phyloP scores from a whole-genome alignment of 2,113 vertebrate species.

The Damaliscus lunatus region DNA sequence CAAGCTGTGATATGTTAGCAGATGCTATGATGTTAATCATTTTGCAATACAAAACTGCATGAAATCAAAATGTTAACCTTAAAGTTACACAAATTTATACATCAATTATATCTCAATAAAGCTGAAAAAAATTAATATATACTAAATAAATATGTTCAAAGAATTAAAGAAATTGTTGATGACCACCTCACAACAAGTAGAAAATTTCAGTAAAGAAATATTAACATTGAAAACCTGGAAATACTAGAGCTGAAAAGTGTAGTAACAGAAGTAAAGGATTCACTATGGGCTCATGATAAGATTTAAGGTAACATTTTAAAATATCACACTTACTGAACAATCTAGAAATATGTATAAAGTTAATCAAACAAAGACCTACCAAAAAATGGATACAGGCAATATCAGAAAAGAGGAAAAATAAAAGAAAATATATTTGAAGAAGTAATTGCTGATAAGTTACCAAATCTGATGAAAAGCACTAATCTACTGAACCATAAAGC shows the following conservation, averaged over 20 bases:
- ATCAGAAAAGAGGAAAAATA: not conserved
- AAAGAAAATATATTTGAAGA: not conserved
- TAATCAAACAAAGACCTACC: not conserved
- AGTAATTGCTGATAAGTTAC: not conserved
- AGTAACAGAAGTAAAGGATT: not conserved
- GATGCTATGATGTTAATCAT: not conserved
- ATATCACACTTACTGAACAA: not conserved
- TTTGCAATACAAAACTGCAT: not conserved
- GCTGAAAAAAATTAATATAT: not conserved
- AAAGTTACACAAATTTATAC: not conserved
- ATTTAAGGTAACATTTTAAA: not conserved
- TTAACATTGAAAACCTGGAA: not conserved
- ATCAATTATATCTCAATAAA: not conserved
- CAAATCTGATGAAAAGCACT: not conserved
- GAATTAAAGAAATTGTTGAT: not conserved
- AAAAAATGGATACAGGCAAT: not conserved
- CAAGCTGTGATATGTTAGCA: not conserved
- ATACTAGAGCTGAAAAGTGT: not conserved
- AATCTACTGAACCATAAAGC: not conserved
- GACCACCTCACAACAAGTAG: not conserved
- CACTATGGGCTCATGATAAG: not conserved
- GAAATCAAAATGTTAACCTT: not conserved
- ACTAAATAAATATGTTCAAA: not conserved
- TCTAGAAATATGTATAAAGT: not conserved
- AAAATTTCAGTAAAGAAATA: not conserved